phyloP scores from a whole-genome alignment of 2,113 vertebrate species.

The Nibea coibor region DNA sequence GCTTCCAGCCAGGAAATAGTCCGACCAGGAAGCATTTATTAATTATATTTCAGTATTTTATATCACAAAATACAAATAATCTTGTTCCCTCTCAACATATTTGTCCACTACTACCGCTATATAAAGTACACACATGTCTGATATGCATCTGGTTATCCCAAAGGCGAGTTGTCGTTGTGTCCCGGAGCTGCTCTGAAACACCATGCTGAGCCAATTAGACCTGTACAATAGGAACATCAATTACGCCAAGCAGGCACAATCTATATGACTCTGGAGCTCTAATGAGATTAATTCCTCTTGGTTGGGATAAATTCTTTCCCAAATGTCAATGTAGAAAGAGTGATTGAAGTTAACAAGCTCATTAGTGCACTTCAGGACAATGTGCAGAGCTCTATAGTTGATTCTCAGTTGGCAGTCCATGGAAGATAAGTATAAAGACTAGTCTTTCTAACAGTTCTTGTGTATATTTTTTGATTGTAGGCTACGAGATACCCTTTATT shows the following conservation, averaged over 20 bases:
- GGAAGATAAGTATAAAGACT: constrained; percentile 10
- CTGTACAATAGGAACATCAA: constrained; percentile 66
- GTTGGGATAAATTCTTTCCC: constrained; percentile 66
- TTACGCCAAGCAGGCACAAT: constrained; percentile 64
- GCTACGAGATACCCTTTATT: not conserved
- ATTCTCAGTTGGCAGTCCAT: constrained; percentile 48
- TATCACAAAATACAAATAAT: not conserved
- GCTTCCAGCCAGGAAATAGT: not conserved
- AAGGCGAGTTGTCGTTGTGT: constrained; percentile 31
- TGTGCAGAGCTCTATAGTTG: constrained; percentile 49
- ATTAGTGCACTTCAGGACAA: constrained; percentile 68
- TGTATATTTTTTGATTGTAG: not conserved
- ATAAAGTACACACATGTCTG: not conserved
- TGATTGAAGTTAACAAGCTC: constrained; percentile 80
- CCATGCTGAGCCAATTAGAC: constrained; percentile 69
- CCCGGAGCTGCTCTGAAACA: constrained; percentile 46
- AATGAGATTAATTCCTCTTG: constrained; percentile 74
- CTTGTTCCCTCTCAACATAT: not conserved
- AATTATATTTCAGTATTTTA: not conserved
- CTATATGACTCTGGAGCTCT: constrained; percentile 68
- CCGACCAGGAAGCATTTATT: not conserved
- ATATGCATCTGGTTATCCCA: constrained; percentile 11
- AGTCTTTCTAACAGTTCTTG: not conserved
- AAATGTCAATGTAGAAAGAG: constrained; percentile 57
- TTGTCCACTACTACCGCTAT: not conserved